Base-by-base conservation (phyloP, 2,797 vertebrate species). In the Delichon dasypus region DNA sequence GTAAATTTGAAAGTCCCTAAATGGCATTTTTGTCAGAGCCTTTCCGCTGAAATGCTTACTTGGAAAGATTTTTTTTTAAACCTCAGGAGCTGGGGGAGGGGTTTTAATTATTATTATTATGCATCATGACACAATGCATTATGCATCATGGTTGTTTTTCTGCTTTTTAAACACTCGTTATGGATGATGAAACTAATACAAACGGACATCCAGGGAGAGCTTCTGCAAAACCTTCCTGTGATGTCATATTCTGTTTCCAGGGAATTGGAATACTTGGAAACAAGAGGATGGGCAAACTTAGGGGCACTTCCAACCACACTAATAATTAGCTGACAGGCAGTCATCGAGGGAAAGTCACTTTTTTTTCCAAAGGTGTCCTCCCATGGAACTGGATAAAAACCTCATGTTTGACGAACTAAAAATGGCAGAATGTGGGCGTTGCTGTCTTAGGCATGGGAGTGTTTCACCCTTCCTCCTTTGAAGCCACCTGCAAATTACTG, bases 1-100 rank as follows among this genome's bases (percentile, higher is more conserved):
- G 97, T 98, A 98, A 98, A 98, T 98, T 98, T 98, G 98, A 98
- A 97, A 97, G 96, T 97, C 98, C 97, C 97, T 97, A 96, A 96
- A 98, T 98, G 96, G 95, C 80, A 4, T 97, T 97, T 98, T 97
- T 97, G 95, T 97, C 97, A 97, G 94, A 96, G 97, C 98, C 97
- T 97, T 97, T 97, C 89, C 3, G 42, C 89, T 96, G 96, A 97
- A 98, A 96, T 92, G 97, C 97, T 97, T 97, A 96, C 96, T 97
- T 68, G 66, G 94, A 97, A 93, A 95, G 97, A 97, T 94, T 97
- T 94, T 97, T 94, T 95, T 94, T 61, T 38, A 38, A 79, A 95
- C 77, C 96, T 95, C 85, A 83, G 93, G 96, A 97, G 95, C 85
- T 8, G 36, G 95, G 77, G 96, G 96, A 95, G 88, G 94, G 92